Evolutionary conservation across 2,888 invertebrate species (phyloP), one percentile per base, ranked within the genome.

Genomic region (Nudaria mundana): DNA sequence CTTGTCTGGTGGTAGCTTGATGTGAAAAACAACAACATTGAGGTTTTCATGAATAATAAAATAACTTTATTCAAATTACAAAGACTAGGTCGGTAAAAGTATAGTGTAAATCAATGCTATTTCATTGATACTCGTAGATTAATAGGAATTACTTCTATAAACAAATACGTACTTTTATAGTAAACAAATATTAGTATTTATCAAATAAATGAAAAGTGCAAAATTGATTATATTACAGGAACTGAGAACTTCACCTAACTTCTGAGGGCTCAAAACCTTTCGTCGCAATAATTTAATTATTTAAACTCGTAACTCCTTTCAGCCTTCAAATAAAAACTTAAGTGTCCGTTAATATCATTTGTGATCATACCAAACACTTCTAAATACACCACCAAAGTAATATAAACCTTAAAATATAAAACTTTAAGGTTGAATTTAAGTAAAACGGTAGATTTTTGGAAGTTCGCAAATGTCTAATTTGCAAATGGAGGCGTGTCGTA

Each of bases 401-500:
- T 37, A 13, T 33, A 12, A 10, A 39, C 51, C 44, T 43, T 67
- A 56, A 45, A 25, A 8, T n/a, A 8, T 3, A 26, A 3, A 3
- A 2, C 6, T 0, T 13, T 46, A 64, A 48, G 53, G 57, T 51
- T 49, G 44, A 55, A 45, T 56, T 48, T 63, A 3, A 39, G 37
- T 40, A 50, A 49, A 34, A 32, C 23, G 31, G 34, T 1, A 5
- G 22, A 30, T 33, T 59, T 58, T 48, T 44, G 48, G 37, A 54
- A 51, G 58, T 56, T 66, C 57, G 56, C 58, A 55, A 70, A 65
- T 68, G 67, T 81, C 73, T 83, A 81, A 87, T 87, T 86, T 84
- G 81, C 84, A 87, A 87, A 87, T 86, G 87, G 85, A 79, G 71
- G 67, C 76, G 77, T 80, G 82, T 80, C 79, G 80, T 77, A 73